phyloP scores from a whole-genome alignment of 1,140 invertebrate genomes.

The Rhyacophila brunnea region DNA sequence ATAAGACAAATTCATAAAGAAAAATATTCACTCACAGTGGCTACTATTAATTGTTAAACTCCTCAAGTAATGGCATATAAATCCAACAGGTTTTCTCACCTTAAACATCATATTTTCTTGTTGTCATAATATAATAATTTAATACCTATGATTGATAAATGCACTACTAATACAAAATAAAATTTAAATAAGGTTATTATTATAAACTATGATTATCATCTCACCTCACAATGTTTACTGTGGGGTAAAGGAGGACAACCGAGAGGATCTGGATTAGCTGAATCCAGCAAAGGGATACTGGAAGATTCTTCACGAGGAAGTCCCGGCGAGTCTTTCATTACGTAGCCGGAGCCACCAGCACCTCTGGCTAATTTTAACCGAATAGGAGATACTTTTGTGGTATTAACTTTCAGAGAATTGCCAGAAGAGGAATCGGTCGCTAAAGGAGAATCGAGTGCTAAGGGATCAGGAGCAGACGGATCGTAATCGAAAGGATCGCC shows the following conservation, averaged over 20 bases:
- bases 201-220: slow-evolving; percentile 65
- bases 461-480: slow-evolving; percentile 45
- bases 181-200: neutral
- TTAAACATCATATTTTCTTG: neutral
- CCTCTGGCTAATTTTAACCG: slow-evolving; percentile 78
- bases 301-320: slow-evolving; percentile 37
- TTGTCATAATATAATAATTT: neutral
- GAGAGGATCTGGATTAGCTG: slow-evolving; percentile 39
- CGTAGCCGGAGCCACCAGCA: slow-evolving; percentile 67
- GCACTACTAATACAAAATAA: neutral
- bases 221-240: slow-evolving; percentile 82
- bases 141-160: slow-evolving; percentile 1
- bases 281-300: slow-evolving; percentile 24
- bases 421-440: slow-evolving; percentile 41
- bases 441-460: slow-evolving; percentile 49
- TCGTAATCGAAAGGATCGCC: slow-evolving; percentile 43
- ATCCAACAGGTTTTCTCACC: neutral
- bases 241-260: slow-evolving; percentile 58
- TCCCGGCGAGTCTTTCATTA: slow-evolving; percentile 54
- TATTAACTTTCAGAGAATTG: slow-evolving; percentile 41
- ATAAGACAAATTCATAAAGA: too few relatives aligned
- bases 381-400: slow-evolving; percentile 72
- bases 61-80: neutral
- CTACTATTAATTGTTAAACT: neutral
- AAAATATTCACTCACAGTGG: too few relatives aligned